A percentile compares a stretch with the other conserved stretches of the same genome.
phyloP scores from a whole-genome alignment of 2,113 vertebrate species.

The Pluvianellus socialis region DNA sequence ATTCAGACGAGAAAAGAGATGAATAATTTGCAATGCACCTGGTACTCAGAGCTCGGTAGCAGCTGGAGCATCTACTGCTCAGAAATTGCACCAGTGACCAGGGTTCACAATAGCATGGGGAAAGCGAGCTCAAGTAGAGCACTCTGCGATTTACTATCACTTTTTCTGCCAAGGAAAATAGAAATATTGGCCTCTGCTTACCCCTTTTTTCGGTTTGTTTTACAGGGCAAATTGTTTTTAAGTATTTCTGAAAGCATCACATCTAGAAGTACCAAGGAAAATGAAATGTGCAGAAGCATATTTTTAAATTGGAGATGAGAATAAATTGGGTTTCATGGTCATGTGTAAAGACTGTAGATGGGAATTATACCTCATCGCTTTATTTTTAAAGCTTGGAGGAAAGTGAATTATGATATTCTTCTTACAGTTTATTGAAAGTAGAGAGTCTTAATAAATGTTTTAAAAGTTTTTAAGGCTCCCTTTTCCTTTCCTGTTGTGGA shows the following conservation, averaged over 20 bases:
- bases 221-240: background rate
- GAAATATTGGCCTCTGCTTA: background rate
- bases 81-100: background rate
- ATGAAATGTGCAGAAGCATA: background rate
- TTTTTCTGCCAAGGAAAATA: background rate
- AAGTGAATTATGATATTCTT: background rate
- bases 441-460: background rate
- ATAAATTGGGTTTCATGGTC: background rate
- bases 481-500: background rate
- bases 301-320: background rate
- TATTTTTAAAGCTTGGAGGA: background rate
- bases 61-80: background rate
- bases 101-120: fast-evolving
- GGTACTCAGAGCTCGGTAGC: background rate
- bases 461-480: background rate
- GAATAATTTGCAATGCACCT: background rate
- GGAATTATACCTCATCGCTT: background rate
- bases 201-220: background rate
- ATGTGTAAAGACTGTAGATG: background rate
- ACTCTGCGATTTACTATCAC: background rate
- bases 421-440: background rate
- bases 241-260: background rate
- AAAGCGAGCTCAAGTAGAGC: background rate
- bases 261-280: background rate
- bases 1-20: background rate